Evolutionary conservation across 92 coral and sea anemone genomes (phyloP).

Genomic region (Palythoa caribaeorum): DNA sequence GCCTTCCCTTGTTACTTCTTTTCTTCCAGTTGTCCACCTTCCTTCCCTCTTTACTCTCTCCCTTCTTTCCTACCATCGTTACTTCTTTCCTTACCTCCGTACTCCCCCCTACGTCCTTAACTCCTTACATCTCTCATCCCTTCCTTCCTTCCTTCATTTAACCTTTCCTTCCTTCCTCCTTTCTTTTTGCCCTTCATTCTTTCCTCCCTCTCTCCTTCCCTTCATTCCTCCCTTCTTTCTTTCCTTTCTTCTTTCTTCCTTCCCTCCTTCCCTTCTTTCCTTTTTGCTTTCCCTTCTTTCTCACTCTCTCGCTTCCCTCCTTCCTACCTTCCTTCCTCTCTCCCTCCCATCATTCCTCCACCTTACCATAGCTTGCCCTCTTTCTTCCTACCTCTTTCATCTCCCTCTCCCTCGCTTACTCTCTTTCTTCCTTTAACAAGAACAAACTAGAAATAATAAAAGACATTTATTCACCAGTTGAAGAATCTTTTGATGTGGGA

Average conservation of each 20-base stretch:
- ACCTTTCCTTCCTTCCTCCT: not conserved
- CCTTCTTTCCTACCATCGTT: not conserved
- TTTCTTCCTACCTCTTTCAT: not conserved
- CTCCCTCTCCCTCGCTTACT: not conserved
- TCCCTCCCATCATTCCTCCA: not conserved
- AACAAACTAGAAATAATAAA: not conserved
- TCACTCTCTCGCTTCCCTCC: not conserved
- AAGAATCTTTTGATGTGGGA: constrained; percentile 49
- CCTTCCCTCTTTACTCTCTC: not conserved
- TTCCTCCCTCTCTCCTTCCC: not conserved
- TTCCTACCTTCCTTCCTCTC: not conserved
- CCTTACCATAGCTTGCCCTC: too few relatives aligned
- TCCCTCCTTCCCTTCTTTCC: not conserved
- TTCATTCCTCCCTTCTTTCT: not conserved
- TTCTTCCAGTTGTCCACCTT: not conserved
- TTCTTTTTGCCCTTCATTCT: not conserved
- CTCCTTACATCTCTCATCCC: not conserved
- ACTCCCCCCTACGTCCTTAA: not conserved
- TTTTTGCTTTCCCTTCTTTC: not conserved
- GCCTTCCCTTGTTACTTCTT: not conserved
- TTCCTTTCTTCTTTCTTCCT: not conserved
- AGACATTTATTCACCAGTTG: constrained; percentile 55
- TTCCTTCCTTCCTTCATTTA: not conserved
- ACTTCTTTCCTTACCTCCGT: not conserved
- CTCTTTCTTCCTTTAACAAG: not conserved